Evolutionary conservation across 2,888 invertebrate genomes (phyloP).

Genomic region (Pediacus dermestoides): DNA sequence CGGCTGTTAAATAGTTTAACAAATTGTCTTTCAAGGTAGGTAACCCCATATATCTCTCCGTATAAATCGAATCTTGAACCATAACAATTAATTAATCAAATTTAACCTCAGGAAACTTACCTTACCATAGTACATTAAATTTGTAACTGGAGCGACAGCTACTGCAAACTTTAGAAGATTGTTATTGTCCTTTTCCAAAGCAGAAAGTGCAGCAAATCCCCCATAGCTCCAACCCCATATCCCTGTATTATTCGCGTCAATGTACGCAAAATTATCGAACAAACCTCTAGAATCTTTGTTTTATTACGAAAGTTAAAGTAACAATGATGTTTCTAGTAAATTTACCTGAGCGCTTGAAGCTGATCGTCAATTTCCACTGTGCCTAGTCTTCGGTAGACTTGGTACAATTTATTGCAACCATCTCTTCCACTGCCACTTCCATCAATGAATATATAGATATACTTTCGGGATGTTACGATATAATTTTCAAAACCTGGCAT

Average conservation of each 20-base stretch:
- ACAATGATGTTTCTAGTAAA: too few species aligned
- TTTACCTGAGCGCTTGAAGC: slow-evolving; percentile 61
- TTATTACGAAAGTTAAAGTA: too few species aligned
- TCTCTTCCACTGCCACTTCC: slow-evolving; percentile 78
- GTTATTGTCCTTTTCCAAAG: slow-evolving; percentile 66
- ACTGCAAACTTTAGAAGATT: slow-evolving; percentile 78
- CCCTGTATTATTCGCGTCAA: slow-evolving; percentile 66
- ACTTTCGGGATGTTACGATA: slow-evolving; percentile 66
- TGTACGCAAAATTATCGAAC: slow-evolving; percentile 55
- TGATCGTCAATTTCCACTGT: slow-evolving; percentile 86
- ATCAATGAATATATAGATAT: slow-evolving; percentile 80
- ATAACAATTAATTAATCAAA: too few species aligned
- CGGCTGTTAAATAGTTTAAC: slow-evolving; percentile 68
- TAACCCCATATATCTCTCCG: slow-evolving; percentile 89
- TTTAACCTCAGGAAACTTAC: too few species aligned
- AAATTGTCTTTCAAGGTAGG: slow-evolving; percentile 68
- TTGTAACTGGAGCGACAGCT: slow-evolving; percentile 89
- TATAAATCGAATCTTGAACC: slow-evolving; percentile 81
- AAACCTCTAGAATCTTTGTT: slow-evolving; percentile 56
- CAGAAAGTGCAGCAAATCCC: slow-evolving; percentile 80
- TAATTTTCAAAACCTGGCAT: slow-evolving; percentile 64
- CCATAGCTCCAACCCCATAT: slow-evolving; percentile 97
- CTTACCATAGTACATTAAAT: slow-evolving; percentile 86
- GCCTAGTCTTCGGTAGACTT: slow-evolving; percentile 77
- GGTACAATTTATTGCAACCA: slow-evolving; percentile 73